Base-by-base conservation (phyloP, 2,888 invertebrate species). In the Macroteleia sp. region DNA sequence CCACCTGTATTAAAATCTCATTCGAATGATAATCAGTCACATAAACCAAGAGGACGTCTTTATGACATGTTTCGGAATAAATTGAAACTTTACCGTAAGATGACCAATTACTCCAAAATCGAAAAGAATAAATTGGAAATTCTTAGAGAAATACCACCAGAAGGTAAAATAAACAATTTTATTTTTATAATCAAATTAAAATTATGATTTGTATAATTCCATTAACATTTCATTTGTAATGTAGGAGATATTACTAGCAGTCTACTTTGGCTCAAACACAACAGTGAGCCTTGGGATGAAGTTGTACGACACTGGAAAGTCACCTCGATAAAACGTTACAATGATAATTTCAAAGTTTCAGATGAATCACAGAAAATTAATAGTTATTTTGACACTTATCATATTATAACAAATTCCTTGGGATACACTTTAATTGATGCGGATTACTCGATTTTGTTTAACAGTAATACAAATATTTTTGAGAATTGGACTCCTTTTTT, bases 21-120 rank as follows among this genome's bases (percentile, higher is more conserved):
- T 10, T 75, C 54, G 2, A 67, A 42, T 34, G 48, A 10, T 0
- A 41, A 32, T 1, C 59, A 67, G 17, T 67, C 66, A 2, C 56
- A 67, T 52, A 56, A 54, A 8, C 16, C 46, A 2, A 66, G 46
- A 17, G 67, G 75, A 12, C 16, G 30, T 9, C 42, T 75, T 1
- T 22, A 61, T 3, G 30, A 75, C 28, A 39, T 20, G 17, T 75
- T 69, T 20, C 52, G 62, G 9, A 75, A 75, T 30, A 59, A 62
- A 44, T 16, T 75, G 0, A 50, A 42, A 34, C 8, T 3, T 2
- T 69, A 61, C 39, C 69, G 69, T 5, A 10, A 3, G 2, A 48
- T 50, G 16, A 14, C 46, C n/a, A 39, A 22, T 9, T 52, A 50
- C 16, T n/a, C n/a, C n/a, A n/a, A n/a, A n/a, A n/a, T n/a, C n/a